Evolutionary conservation across 2,113 vertebrate species (phyloP).

Genomic region (Ammodramus savannarum): DNA sequence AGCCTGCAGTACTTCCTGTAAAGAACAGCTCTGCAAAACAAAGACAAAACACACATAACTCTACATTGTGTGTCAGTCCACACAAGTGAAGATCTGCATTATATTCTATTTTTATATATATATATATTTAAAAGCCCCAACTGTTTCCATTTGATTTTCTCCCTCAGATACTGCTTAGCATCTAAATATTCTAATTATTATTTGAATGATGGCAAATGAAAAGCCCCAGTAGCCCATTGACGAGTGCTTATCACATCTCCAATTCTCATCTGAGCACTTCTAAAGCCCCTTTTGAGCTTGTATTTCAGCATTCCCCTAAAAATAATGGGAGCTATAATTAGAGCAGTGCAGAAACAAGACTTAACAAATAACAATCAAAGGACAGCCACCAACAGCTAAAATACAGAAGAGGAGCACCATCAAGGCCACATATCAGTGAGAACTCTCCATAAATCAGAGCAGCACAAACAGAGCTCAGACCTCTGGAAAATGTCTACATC

Average conservation of each 20-base stretch:
- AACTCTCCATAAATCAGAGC: background rate
- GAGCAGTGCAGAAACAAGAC: conserved; percentile 5
- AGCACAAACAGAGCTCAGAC: background rate
- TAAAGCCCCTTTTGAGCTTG: conserved; percentile 26
- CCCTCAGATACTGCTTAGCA: conserved; percentile 18
- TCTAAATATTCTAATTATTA: conserved; percentile 63
- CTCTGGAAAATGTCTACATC: background rate
- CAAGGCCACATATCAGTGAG: background rate
- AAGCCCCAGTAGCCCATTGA: conserved; percentile 27
- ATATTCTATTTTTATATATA: conserved; percentile 12
- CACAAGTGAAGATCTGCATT: background rate
- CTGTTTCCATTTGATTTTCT: conserved; percentile 14
- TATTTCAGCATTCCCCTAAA: conserved; percentile 35
- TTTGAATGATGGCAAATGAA: conserved; percentile 42
- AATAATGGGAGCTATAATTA: conserved; percentile 56
- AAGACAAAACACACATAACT: conserved; percentile 9
- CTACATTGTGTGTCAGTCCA: background rate
- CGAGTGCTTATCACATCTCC: conserved; percentile 36
- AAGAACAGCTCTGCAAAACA: conserved; percentile 13
- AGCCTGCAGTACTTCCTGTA: background rate
- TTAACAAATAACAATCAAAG: conserved; percentile 47
- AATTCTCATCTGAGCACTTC: conserved; percentile 40
- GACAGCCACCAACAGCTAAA: conserved; percentile 10
- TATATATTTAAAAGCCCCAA: background rate
- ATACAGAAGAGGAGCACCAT: background rate